Conservation (phyloP, 2,888 invertebrate species). For the Catocala sponsa region DNA sequence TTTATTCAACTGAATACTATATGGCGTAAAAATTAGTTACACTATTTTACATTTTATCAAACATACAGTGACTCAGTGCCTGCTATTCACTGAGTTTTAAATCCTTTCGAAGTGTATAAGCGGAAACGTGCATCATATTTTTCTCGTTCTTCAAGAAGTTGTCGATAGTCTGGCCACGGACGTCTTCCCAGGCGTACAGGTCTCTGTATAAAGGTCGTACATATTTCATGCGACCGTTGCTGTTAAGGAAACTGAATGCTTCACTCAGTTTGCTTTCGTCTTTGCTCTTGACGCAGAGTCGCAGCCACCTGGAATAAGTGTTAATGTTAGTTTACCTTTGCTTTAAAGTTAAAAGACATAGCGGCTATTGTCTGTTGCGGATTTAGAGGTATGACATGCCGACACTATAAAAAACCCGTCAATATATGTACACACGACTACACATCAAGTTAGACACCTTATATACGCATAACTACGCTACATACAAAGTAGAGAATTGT, state of each 20-base stretch:
- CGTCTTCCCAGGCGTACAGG: constrained; percentile 93
- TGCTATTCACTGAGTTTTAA: constrained; percentile 85
- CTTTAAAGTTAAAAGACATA: no score
- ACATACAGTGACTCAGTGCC: constrained; percentile 25
- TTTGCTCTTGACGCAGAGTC: constrained; percentile 92
- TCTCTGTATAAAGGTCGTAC: constrained; percentile 96
- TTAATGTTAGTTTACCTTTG: background rate
- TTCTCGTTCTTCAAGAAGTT: constrained; percentile 91
- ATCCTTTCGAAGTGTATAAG: constrained; percentile 92
- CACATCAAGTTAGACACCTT: no score
- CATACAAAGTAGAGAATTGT: no score
- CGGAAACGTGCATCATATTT: constrained; percentile 95
- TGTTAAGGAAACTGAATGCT: constrained; percentile 93
- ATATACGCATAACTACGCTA: no score
- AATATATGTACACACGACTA: no score
- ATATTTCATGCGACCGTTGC: constrained; percentile 97
- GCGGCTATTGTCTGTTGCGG: no score
- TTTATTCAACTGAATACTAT: constrained; percentile 46
- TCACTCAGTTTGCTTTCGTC: constrained; percentile 90
- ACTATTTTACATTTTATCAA: constrained; percentile 47
- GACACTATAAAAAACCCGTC: no score
- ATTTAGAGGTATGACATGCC: no score
- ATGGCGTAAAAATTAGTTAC: constrained; percentile 39
- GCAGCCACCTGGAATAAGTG: constrained; percentile 90
- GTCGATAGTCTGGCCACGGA: constrained; percentile 90